phyloP scores from a whole-genome alignment of 2,113 vertebrate species.

The Delphinapterus leucas region DNA sequence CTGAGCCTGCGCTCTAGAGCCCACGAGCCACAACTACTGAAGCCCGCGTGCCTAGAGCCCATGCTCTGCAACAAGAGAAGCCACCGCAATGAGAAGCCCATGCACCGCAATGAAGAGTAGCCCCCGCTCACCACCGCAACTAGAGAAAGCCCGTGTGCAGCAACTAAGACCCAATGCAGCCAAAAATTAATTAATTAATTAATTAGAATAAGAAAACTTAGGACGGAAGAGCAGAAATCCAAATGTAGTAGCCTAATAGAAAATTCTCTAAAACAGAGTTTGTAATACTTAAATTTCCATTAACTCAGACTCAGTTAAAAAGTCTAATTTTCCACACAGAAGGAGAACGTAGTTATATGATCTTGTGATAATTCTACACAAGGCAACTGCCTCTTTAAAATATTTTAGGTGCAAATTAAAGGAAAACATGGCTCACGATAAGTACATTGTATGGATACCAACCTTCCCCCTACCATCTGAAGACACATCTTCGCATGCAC shows the following conservation, averaged over 20 bases:
- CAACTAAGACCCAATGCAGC: too few species aligned
- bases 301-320: neutral
- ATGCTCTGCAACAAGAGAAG: too few species aligned
- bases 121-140: too few species aligned
- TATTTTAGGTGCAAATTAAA: neutral
- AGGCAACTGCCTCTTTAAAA: neutral
- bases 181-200: too few species aligned
- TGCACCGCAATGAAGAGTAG: too few species aligned
- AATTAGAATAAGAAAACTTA: neutral
- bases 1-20: too few species aligned
- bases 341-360: neutral
- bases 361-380: neutral
- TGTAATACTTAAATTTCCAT: neutral
- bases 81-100: too few species aligned
- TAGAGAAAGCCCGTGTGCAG: too few species aligned
- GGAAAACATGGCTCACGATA: neutral
- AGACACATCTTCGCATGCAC: neutral
- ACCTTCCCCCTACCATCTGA: neutral
- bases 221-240: neutral
- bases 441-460: neutral
- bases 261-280: neutral
- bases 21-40: too few species aligned
- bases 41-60: too few species aligned
- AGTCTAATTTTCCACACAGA: neutral
- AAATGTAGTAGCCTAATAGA: neutral